phyloP scores from a whole-genome alignment of 2,797 vertebrate genomes.

The Periophthalmus magnuspinnatus region DNA sequence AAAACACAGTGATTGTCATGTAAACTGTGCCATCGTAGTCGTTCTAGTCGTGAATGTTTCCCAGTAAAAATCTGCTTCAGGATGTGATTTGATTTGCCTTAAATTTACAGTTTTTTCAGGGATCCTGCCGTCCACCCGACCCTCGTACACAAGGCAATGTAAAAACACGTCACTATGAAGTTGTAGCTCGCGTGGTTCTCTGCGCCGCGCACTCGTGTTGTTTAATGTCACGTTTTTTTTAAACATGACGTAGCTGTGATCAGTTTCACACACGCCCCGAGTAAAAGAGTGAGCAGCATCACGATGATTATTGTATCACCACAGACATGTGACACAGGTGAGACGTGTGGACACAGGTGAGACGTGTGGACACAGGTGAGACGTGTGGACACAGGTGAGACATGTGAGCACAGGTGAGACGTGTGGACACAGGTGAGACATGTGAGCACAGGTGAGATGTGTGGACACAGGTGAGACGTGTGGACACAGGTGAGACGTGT shows the following conservation, averaged over 20 bases:
- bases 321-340: neutral
- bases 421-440: too few species aligned
- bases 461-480: too few species aligned
- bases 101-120: slow-evolving; percentile 67
- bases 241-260: slow-evolving; percentile 6
- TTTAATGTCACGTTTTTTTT: neutral
- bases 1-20: slow-evolving; percentile 44
- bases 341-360: too few species aligned
- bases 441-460: too few species aligned
- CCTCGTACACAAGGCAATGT: slow-evolving; percentile 30
- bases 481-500: too few species aligned
- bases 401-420: too few species aligned
- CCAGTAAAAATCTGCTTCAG: slow-evolving; percentile 66
- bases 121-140: slow-evolving; percentile 59
- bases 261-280: slow-evolving; percentile 25
- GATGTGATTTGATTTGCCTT: slow-evolving; percentile 74
- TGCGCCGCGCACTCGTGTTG: neutral
- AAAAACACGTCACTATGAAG: slow-evolving; percentile 28
- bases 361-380: too few species aligned
- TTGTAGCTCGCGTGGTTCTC: slow-evolving; percentile 42
- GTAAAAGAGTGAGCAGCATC: slow-evolving; percentile 33
- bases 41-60: slow-evolving; percentile 67
- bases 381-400: too few species aligned
- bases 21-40: slow-evolving; percentile 43
- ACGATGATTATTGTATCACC: slow-evolving; percentile 18